Evolutionary conservation across 2,113 vertebrate species (phyloP).

Genomic region (Odobenus rosmarus): DNA sequence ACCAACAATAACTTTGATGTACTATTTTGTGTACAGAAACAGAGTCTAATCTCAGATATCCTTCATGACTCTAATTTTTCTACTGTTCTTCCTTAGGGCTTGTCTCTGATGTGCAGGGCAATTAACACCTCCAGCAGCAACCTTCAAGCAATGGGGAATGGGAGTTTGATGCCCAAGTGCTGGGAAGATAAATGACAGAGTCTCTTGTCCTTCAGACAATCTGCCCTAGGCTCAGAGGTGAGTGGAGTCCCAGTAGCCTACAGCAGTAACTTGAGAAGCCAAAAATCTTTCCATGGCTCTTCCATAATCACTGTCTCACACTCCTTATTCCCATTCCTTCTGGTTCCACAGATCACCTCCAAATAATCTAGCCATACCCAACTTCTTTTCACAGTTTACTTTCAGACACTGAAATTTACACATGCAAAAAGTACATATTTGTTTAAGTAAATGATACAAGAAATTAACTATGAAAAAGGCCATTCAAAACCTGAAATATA

Average conservation of each 20-base stretch:
- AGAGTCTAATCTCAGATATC: not conserved
- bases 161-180: not conserved
- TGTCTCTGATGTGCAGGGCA: not conserved
- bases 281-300: not conserved
- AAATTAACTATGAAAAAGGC: not conserved
- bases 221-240: not conserved
- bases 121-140: not conserved
- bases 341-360: not conserved
- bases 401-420: not conserved
- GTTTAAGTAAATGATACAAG: not conserved
- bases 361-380: not conserved
- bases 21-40: not conserved
- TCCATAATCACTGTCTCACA: not conserved
- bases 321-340: not conserved
- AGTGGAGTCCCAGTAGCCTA: not conserved
- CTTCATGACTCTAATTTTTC: not conserved
- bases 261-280: not conserved
- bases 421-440: not conserved
- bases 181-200: not conserved
- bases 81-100: conserved; percentile 18
- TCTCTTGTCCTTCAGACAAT: not conserved
- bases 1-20: not conserved
- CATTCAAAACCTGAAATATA: not conserved
- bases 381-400: not conserved
- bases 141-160: not conserved